phyloP scores from a whole-genome alignment of 1,140 invertebrate species.

The Rhagoletis pomonella region DNA sequence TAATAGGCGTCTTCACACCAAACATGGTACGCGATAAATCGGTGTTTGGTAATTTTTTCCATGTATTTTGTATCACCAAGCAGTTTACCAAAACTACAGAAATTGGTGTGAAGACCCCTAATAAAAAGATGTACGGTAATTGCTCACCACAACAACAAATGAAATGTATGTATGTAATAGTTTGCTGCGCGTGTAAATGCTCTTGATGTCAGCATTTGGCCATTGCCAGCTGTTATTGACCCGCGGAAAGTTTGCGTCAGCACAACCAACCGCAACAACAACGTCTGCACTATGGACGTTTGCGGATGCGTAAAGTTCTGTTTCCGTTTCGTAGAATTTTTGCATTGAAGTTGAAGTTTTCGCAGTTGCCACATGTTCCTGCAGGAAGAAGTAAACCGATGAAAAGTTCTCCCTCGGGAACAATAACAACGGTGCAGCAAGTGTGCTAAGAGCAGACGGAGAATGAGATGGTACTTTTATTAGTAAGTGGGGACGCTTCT shows the following conservation, averaged over 20 bases:
- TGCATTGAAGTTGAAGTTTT: background rate
- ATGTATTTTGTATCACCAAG: no score
- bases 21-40: no score
- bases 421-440: no score
- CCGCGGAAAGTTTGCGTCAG: background rate
- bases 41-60: no score
- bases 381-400: background rate
- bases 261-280: background rate
- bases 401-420: no score
- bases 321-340: background rate
- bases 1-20: no score
- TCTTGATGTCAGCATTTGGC: conserved; percentile 6
- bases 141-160: background rate
- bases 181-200: background rate
- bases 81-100: no score
- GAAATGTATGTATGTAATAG: background rate
- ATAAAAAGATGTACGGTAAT: no score
- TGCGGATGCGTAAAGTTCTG: conserved; percentile 12
- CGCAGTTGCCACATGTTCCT: background rate
- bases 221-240: conserved; percentile 17
- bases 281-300: background rate
- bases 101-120: no score
- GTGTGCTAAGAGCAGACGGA: background rate
- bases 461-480: background rate
- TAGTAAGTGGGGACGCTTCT: no score